Evolutionary conservation across 1,140 invertebrate species (phyloP).

Genomic region (Ptiloglossa arizonensis): DNA sequence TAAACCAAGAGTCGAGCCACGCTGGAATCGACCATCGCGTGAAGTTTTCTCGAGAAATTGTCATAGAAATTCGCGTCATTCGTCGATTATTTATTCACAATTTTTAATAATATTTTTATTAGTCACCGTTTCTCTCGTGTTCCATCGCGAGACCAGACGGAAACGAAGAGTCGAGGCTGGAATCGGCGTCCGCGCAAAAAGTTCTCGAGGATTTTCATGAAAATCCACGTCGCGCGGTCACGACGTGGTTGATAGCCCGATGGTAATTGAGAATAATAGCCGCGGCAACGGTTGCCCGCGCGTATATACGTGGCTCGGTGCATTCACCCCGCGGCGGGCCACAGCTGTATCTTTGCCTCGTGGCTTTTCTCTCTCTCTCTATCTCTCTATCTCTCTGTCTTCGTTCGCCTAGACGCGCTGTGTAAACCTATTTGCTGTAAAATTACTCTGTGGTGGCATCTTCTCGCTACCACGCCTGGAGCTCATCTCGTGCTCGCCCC

Average conservation of each 20-base stretch:
- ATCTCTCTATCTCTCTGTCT: constrained; percentile 42
- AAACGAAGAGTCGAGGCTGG: not conserved
- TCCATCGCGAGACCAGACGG: no score
- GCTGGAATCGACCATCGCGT: no score
- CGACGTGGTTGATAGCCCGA: constrained; percentile 62
- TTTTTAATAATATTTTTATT: no score
- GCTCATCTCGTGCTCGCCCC: constrained; percentile 54
- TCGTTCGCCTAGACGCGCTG: no score
- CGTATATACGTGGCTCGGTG: constrained; percentile 43
- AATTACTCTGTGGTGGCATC: constrained; percentile 68
- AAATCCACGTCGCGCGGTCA: constrained; percentile 34
- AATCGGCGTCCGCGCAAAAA: constrained; percentile 6
- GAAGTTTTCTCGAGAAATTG: no score
- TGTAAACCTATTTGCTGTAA: constrained; percentile 69
- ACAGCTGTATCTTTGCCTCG: constrained; percentile 56
- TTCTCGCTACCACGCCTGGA: constrained; percentile 60
- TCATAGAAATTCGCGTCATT: no score
- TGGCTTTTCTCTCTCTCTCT: constrained; percentile 34
- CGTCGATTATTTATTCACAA: no score
- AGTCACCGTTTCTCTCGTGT: no score
- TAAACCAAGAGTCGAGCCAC: no score
- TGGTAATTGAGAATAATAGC: constrained; percentile 68
- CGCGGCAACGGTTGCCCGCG: constrained; percentile 40
- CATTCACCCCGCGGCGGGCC: constrained; percentile 57
- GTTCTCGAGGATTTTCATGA: constrained; percentile 35